These are phyloP conservation scores for Aproaerema taeniolella DNA, from an alignment of 2,888 invertebrate genomes.

Conservation along the genomic window DNA sequence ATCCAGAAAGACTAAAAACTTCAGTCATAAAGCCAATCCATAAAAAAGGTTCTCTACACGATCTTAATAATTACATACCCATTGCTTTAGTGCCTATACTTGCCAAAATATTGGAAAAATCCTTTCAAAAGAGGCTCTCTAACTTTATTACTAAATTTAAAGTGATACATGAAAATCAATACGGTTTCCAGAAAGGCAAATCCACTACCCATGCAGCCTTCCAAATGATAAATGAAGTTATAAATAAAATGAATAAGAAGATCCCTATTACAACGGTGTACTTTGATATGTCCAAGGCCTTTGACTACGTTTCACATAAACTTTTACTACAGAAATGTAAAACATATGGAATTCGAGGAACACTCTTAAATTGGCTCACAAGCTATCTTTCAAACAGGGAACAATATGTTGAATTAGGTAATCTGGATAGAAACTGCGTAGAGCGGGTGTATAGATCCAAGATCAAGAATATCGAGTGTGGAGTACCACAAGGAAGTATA, in stretches of 20 bases:
- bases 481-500: neutral
- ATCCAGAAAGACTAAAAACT: neutral
- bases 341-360: neutral
- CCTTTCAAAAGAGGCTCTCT: neutral
- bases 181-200: too few species aligned
- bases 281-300: constrained; percentile 3
- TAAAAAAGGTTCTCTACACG: neutral
- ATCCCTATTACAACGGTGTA: neutral
- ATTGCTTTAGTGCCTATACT: neutral
- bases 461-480: neutral
- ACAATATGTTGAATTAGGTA: neutral
- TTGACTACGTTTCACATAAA: neutral
- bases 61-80: neutral
- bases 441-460: neutral
- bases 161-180: neutral
- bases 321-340: neutral
- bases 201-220: neutral
- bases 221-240: neutral
- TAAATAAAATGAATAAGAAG: neutral
- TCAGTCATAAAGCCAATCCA: neutral
- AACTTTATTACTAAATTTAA: neutral
- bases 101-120: neutral
- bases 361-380: neutral
- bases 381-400: constrained; percentile 1
- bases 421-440: neutral